phyloP scores from a whole-genome alignment of 2,888 invertebrate genomes.

The Mantis religiosa region DNA sequence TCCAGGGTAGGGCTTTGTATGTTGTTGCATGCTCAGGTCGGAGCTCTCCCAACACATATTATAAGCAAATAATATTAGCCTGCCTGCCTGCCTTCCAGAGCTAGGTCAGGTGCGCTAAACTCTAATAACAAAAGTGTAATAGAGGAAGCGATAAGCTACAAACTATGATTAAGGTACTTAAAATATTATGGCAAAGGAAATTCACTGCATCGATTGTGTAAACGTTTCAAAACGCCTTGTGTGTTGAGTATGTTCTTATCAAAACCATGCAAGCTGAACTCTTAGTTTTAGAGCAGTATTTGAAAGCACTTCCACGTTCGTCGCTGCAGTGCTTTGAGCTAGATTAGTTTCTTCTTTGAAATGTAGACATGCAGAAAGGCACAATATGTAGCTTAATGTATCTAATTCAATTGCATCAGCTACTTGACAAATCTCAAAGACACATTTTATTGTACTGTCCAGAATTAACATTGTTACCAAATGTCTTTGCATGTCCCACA shows the following conservation, averaged over 20 bases:
- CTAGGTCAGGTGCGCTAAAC: background rate
- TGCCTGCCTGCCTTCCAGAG: background rate
- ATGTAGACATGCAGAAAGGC: too few species aligned
- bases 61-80: background rate
- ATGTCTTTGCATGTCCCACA: too few species aligned
- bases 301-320: background rate
- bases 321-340: too few species aligned
- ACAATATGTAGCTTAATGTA: too few species aligned
- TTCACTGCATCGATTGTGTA: background rate
- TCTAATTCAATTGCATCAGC: too few species aligned
- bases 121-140: background rate
- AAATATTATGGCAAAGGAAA: background rate
- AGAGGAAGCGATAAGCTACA: background rate
- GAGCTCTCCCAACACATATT: background rate
- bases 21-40: background rate
- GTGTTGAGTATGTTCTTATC: background rate
- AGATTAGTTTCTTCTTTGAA: too few species aligned
- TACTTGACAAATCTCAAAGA: too few species aligned
- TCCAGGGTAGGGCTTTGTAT: background rate
- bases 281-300: background rate
- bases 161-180: background rate
- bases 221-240: background rate
- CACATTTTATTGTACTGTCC: too few species aligned
- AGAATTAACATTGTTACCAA: too few species aligned
- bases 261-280: background rate